A percentile compares a stretch with the other conserved stretches of the same genome.
These are phyloP conservation scores for Vanessa tameamea DNA, from an alignment of 1,140 invertebrate genomes.

Conservation along the genomic window DNA sequence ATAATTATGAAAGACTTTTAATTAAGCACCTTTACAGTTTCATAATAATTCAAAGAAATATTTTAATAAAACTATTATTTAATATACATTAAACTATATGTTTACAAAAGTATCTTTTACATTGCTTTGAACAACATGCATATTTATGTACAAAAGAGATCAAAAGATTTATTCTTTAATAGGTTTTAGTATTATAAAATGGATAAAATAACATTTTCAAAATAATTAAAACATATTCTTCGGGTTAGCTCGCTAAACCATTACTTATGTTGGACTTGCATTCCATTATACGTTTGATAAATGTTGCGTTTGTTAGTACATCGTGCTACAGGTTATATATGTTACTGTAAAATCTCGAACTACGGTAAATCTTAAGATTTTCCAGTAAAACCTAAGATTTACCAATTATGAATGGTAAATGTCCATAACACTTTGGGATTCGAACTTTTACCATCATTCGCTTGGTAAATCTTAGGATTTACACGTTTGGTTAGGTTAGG, in stretches of 20 bases:
- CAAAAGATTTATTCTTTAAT: neutral
- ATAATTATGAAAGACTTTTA: neutral
- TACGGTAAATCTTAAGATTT: too few species aligned
- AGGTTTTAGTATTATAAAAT: neutral
- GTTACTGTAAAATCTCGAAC: too few species aligned
- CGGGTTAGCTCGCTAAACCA: neutral
- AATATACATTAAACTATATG: neutral
- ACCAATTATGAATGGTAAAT: too few species aligned
- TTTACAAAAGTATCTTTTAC: neutral
- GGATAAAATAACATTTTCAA: neutral
- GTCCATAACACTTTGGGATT: too few species aligned
- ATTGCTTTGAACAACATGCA: neutral
- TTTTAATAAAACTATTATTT: neutral
- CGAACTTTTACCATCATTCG: too few species aligned
- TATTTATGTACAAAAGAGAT: neutral
- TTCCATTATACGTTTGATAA: too few species aligned
- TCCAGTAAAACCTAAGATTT: too few species aligned
- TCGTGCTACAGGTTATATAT: too few species aligned
- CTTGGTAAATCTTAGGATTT: too few species aligned
- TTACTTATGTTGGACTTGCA: too few species aligned
- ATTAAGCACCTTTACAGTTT: neutral
- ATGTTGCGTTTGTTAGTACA: too few species aligned
- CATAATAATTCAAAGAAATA: neutral
- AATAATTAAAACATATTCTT: neutral
- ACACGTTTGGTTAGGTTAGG: too few species aligned